phyloP scores from a whole-genome alignment of 92 coral and sea anemone genomes.

The Paramuricea clavata region DNA sequence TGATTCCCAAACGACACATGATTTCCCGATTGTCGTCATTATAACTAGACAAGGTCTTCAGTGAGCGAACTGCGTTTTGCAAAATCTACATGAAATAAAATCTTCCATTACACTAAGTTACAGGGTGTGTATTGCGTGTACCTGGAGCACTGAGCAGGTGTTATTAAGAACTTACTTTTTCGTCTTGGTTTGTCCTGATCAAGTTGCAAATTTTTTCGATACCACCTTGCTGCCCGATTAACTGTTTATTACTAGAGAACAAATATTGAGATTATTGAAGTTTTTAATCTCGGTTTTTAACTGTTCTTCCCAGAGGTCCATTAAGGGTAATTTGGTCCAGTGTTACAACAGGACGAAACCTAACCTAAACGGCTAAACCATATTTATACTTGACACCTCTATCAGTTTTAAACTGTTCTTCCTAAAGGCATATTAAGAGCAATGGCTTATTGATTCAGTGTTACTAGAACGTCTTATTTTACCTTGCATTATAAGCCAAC shows the following conservation, averaged over 20 bases:
- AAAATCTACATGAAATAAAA: conserved; percentile 11
- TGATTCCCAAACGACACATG: conserved; percentile 83
- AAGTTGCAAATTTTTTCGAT: conserved; percentile 77
- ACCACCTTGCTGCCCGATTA: conserved; percentile 90
- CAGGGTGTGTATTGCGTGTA: too few relatives aligned
- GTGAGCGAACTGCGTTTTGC: conserved; percentile 70
- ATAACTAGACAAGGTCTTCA: conserved; percentile 82
- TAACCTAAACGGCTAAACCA: too few relatives aligned
- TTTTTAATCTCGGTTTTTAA: too few relatives aligned
- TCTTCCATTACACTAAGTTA: too few relatives aligned
- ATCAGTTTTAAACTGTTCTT: too few relatives aligned
- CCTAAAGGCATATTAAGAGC: too few relatives aligned
- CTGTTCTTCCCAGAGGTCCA: too few relatives aligned
- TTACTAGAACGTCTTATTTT: too few relatives aligned
- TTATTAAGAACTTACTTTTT: conserved; percentile 66
- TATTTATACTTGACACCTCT: too few relatives aligned
- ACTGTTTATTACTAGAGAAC: conserved; percentile 78
- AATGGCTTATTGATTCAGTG: too few relatives aligned
- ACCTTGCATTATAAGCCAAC: conserved; percentile 81
- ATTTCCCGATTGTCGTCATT: conserved; percentile 85
- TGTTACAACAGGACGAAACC: too few relatives aligned
- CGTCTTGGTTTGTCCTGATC: conserved; percentile 67
- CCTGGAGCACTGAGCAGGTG: not conserved
- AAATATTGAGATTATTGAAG: not conserved
- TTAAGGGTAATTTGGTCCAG: too few relatives aligned